Evolutionary conservation across 1,140 invertebrate genomes (phyloP), one percentile per base, ranked within the genome.

Genomic region (Holotrichia oblita): DNA sequence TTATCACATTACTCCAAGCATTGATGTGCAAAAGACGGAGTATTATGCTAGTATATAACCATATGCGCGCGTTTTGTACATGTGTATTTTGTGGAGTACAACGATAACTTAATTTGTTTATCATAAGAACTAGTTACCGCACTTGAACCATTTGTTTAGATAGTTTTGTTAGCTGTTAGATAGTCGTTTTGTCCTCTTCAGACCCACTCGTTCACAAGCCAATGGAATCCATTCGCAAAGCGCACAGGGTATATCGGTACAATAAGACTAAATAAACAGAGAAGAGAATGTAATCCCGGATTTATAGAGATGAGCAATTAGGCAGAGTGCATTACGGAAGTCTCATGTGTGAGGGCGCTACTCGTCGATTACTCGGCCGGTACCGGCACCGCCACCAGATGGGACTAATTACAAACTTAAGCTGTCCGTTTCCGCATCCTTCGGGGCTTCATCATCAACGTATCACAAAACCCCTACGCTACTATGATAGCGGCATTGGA

Each of bases 331-430:
- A 85, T 84, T 82, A 81, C 79, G 75, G 80, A 79, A 83, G 85
- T 81, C 83, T 85, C 85, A 85, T 85, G 85, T 85, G 85, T 85
- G 85, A 83, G 81, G 82, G 78, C 79, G 81, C 79, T 73, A 82
- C 80, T 83, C 81, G 82, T 84, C 84, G 83, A 84, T 85, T 84
- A 83, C 83, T 83, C 82, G 81, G 79, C 81, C 83, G 81, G 79
- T 82, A 80, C 73, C 74, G 80, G 81, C 79, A 78, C 80, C 69
- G 76, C 79, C 81, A 80, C 85, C 85, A 85, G 84, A 85, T 85
- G 85, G 84, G 85, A 85, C 85, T 85, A 85, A 85, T 85, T 85
- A 85, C 82, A 78, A 82, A 84, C 84, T 85, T 85, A 85, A 85
- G 83, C 84, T 82, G 81, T 77, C 81, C 82, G 81, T 77, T 80